A percentile compares a stretch with the other conserved stretches of the same genome.
phyloP scores from a whole-genome alignment of 2,888 invertebrate genomes.

The Callyntrura guangdongensis region DNA sequence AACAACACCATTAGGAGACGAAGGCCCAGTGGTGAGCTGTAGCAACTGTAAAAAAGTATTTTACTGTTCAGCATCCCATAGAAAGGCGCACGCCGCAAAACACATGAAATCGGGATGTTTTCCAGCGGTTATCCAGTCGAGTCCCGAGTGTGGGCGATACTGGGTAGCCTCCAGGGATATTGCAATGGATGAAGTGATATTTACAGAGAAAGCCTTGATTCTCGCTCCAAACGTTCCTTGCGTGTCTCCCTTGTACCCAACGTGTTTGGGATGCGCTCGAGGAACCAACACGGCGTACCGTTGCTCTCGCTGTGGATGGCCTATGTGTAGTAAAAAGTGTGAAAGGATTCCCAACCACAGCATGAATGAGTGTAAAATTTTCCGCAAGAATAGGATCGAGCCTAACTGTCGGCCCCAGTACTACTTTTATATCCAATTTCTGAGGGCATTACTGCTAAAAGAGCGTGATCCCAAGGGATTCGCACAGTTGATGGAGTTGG shows the following conservation, averaged over 20 bases:
- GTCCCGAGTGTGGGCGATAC: slow-evolving; percentile 57
- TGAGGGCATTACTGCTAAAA: slow-evolving; percentile 66
- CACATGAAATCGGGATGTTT: slow-evolving; percentile 70
- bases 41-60: slow-evolving; percentile 68
- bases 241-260: slow-evolving; percentile 69
- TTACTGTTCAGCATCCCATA: slow-evolving; percentile 69
- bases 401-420: slow-evolving; percentile 70
- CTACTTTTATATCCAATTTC: slow-evolving; percentile 77
- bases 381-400: slow-evolving; percentile 70
- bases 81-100: slow-evolving; percentile 55
- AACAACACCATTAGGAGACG: too few relatives aligned
- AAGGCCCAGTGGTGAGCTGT: not conserved
- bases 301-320: slow-evolving; percentile 78
- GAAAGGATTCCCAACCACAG: slow-evolving; percentile 73
- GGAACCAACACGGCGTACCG: slow-evolving; percentile 59
- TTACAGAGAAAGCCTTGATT: slow-evolving; percentile 56
- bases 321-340: slow-evolving; percentile 76
- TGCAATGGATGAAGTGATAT: slow-evolving; percentile 70
- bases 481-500: slow-evolving; percentile 68
- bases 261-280: slow-evolving; percentile 77
- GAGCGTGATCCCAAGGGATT: slow-evolving; percentile 59
- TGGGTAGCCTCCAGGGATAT: slow-evolving; percentile 75
- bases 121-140: slow-evolving; percentile 68
- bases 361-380: slow-evolving; percentile 78
- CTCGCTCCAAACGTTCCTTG: slow-evolving; percentile 59